These are phyloP conservation scores for Ommatoiulus sabulosus DNA, from an alignment of 2,888 invertebrate species.

Conservation along the genomic window DNA sequence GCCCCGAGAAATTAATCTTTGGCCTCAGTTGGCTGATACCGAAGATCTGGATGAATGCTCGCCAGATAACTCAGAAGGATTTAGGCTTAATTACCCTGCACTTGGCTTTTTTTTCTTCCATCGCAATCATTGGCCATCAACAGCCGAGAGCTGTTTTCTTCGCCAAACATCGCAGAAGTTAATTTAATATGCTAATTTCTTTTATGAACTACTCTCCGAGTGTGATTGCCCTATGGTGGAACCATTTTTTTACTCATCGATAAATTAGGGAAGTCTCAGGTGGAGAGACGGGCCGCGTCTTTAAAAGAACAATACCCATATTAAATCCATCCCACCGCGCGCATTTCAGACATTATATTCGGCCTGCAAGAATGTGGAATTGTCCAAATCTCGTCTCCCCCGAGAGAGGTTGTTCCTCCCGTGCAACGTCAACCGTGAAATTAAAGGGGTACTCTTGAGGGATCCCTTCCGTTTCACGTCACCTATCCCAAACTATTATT, in stretches of 20 bases:
- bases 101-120: background rate
- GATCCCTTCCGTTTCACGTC: conserved; percentile 43
- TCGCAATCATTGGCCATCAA: conserved; percentile 3
- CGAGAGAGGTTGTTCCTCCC: conserved; percentile 37
- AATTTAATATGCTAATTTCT: conserved; percentile 43
- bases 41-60: conserved; percentile 35
- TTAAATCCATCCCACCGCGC: conserved; percentile 27
- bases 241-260: background rate
- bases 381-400: conserved; percentile 36
- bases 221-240: background rate
- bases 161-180: conserved; percentile 12
- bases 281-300: background rate
- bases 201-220: background rate
- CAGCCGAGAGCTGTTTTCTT: conserved; percentile 35
- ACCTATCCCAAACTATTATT: conserved; percentile 30
- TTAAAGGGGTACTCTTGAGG: conserved; percentile 43
- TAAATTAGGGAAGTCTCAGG: conserved; percentile 30
- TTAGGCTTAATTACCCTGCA: conserved; percentile 23
- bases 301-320: conserved; percentile 34
- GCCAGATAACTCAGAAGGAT: background rate
- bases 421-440: conserved; percentile 40
- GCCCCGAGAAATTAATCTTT: conserved; percentile 37
- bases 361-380: background rate
- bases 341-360: background rate
- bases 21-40: background rate